Base-by-base conservation (phyloP, 2,797 vertebrate species). In the Denticeps clupeoides region DNA sequence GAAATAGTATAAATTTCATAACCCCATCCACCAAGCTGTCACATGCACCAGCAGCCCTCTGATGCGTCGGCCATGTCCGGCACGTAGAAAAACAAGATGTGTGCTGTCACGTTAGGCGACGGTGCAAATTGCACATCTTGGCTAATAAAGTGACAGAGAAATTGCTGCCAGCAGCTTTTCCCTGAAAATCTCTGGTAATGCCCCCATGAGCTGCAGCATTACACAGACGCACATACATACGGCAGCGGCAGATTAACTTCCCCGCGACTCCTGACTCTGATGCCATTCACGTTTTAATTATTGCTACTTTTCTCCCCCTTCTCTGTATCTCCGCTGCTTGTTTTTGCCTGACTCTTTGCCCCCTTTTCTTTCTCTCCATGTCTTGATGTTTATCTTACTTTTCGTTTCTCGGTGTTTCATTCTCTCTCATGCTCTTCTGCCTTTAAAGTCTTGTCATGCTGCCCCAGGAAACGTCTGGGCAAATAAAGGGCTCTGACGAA, bases 181-280 rank as follows among this genome's bases (percentile, higher is more conserved):
- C 67, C 59, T 60, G 69, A 75, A 77, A 75, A 67, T 73, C 60
- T 47, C 35, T 56, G 51, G 62, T 73, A 78, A 75, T 76, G 76
- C 73, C 73, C n/a, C 70, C 65, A 64, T 62, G 66, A 75, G 72
- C 68, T 55, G 28, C 45, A 52, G 64, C 63, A 65, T 64, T 67
- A 69, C 67, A 58, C 69, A 70, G 64, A 72, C 63, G 33, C 62
- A 55, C n/a, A n/a, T n/a, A n/a, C n/a, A n/a, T 10, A 62, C 22
- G 23, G 70, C 68, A 55, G 65, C 62, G 54, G 27, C 22, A 56
- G 38, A 73, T 71, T 73, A 73, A 64, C 72, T 63, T 55, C 40
- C 38, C 15, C 24, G 47, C 27, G 44, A 9, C 9, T n/a, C 11
- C n/a, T n/a, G 28, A n/a, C n/a, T 3, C 31, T 23, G 7, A 6